Evolutionary conservation across 2,797 vertebrate species (phyloP), one percentile per base, ranked within the genome.

Genomic region (Anableps anableps): DNA sequence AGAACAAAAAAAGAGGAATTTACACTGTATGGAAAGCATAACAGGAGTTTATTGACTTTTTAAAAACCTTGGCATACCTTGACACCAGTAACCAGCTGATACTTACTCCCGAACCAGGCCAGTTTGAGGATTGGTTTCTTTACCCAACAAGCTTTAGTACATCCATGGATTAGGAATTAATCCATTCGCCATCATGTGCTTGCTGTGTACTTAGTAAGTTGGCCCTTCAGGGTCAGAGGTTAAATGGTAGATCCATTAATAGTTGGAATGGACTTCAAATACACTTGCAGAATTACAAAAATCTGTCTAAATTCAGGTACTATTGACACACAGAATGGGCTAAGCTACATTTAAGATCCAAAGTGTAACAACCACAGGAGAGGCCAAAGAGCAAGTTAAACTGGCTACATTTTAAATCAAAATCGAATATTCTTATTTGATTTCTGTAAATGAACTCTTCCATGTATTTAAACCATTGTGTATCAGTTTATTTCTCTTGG

Each of bases 131-230:
- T 79, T 87, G 84, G 78, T 85, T 88, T 89, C 86, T 90, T 91
- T 85, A 82, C 81, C 84, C 79, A 89, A 86, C 80, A 76, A 76
- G 91, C 85, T 90, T 88, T 76, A 84, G 77, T 72, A 84, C 74
- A 85, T 90, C 83, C 87, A 87, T 72, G 85, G 88, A 92, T 94
- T 89, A 92, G 62, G 80, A 48, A 88, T 89, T 93, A 94, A 94
- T 91, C 92, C 77, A 17, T 47, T 51, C 38, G 83, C 79, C 83
- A 83, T 91, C 85, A 92, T 88, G 86, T 85, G 90, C 87, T 83
- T 51, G 71, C 72, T 88, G 75, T 87, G 85, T 89, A 80, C 87
- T 88, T 88, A 84, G 80, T 86, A 78, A 73, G 74, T 79, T 92
- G 45, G 41, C 64, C n/a, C 2, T 38, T 29, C 0, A 19, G 16